phyloP scores from a whole-genome alignment of 2,888 invertebrate species.

The Rotaria macrura region DNA sequence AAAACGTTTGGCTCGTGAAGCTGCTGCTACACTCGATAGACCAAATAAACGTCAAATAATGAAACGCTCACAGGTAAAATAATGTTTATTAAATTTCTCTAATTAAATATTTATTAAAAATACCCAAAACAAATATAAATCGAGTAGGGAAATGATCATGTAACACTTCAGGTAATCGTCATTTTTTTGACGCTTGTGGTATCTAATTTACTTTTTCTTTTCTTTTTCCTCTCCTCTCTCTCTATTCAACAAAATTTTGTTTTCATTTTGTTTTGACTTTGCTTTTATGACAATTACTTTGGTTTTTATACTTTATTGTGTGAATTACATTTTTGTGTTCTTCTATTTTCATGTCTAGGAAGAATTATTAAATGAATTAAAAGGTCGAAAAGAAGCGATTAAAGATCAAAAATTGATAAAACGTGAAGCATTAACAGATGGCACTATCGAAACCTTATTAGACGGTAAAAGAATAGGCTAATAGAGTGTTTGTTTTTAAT shows the following conservation, averaged over 20 bases:
- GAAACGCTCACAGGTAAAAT: slow-evolving; percentile 13
- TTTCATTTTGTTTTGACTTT: background rate
- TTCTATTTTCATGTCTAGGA: background rate
- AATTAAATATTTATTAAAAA: background rate
- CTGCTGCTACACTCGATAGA: background rate
- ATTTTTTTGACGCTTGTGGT: background rate
- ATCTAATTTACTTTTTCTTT: background rate
- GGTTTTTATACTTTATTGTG: background rate
- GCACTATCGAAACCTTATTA: background rate
- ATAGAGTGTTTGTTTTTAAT: background rate
- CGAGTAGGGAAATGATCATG: background rate
- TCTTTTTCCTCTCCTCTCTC: too few relatives aligned
- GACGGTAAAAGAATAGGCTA: background rate
- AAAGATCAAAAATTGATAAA: slow-evolving; percentile 20
- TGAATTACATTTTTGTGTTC: background rate
- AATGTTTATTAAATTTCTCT: background rate
- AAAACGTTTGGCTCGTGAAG: slow-evolving; percentile 16
- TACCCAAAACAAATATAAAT: background rate
- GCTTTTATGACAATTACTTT: background rate
- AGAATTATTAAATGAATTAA: slow-evolving; percentile 13
- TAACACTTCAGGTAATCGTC: background rate
- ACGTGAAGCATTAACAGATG: slow-evolving; percentile 12
- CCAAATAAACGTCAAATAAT: background rate
- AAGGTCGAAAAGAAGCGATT: background rate
- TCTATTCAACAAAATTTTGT: background rate